Evolutionary conservation across 2,797 vertebrate species (phyloP).

Genomic region (Ibycter americanus): DNA sequence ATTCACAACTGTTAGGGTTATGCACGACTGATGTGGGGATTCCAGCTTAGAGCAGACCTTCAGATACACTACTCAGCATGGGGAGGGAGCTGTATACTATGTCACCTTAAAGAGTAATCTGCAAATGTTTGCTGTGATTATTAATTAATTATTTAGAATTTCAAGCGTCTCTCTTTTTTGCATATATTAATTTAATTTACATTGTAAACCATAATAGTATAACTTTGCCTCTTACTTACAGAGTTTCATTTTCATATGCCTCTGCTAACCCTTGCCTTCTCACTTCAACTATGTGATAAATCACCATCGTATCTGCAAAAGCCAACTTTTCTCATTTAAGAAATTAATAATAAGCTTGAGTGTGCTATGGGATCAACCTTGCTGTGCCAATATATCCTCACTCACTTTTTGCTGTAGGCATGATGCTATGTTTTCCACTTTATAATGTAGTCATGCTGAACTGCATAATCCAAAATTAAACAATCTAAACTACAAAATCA

Average conservation of each 20-base stretch:
- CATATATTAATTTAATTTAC: not conserved
- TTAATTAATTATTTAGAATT: not conserved
- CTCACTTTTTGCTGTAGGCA: conserved; percentile 3
- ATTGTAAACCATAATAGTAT: not conserved
- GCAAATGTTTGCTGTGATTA: not conserved
- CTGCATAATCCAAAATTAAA: conserved; percentile 35
- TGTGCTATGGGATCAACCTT: not conserved
- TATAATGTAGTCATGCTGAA: not conserved
- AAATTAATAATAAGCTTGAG: not conserved
- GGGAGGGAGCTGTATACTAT: not conserved
- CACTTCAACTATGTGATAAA: not conserved
- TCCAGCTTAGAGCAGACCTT: not conserved
- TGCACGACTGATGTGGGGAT: not conserved
- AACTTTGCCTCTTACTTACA: not conserved
- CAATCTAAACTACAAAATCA: conserved; percentile 26
- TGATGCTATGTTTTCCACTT: not conserved
- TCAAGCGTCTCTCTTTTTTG: not conserved
- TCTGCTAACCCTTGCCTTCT: not conserved
- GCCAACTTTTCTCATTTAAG: not conserved
- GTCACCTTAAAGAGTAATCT: not conserved
- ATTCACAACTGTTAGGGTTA: not conserved
- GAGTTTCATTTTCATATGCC: not conserved
- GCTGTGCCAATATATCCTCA: not conserved
- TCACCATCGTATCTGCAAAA: not conserved
- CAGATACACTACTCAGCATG: not conserved